Conservation (phyloP, 2,888 invertebrate genomes). For the Psococerastis gibbosa region DNA sequence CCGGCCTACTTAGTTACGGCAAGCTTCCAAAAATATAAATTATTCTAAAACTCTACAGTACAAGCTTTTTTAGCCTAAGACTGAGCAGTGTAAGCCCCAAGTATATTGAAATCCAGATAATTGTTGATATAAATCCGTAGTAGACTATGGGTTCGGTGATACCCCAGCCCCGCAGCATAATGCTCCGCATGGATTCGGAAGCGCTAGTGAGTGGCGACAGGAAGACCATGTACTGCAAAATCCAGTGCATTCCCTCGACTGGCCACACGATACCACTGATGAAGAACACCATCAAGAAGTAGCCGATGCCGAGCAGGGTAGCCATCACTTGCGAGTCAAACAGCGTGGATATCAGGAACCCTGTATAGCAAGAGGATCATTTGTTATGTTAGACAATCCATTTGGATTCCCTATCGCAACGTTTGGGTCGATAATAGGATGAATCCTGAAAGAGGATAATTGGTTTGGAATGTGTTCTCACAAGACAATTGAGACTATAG, state of each 20-base stretch:
- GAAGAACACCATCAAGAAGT: constrained; percentile 17
- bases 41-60: constrained; percentile 1
- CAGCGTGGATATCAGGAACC: constrained; percentile 17
- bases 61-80: constrained; percentile 22
- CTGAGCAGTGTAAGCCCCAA: constrained; percentile 34
- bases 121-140: constrained; percentile 46
- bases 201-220: constrained; percentile 64
- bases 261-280: constrained; percentile 39
- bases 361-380: constrained; percentile 16
- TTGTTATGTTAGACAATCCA: no score
- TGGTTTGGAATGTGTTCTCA: no score
- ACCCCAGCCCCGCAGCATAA: constrained; percentile 56
- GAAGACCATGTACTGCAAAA: constrained; percentile 37
- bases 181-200: constrained; percentile 50
- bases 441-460: no score
- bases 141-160: constrained; percentile 49
- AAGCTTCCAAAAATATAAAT: no score
- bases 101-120: constrained; percentile 42
- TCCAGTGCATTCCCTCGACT: constrained; percentile 40
- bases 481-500: no score
- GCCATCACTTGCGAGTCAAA: constrained; percentile 17
- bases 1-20: no score
- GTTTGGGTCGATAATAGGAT: no score
- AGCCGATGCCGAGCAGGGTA: constrained; percentile 17
- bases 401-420: no score